Evolutionary conservation across 2,797 vertebrate genomes (phyloP).

Genomic region (Lagodon rhomboides): DNA sequence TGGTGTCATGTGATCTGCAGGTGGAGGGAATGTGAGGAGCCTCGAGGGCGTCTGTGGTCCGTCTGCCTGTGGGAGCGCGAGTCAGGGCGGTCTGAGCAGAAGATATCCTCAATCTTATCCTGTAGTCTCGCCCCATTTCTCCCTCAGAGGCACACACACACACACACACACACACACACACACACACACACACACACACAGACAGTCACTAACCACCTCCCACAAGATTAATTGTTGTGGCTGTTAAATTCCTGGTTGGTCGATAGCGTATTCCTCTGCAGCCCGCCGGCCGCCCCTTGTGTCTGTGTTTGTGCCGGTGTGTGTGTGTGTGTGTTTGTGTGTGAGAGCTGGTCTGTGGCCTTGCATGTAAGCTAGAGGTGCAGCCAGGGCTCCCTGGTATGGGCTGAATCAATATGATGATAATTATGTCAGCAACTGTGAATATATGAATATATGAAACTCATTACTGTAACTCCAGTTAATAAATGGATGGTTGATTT

Average conservation of each 20-base stretch:
- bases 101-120: slow-evolving; percentile 32
- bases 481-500: background rate
- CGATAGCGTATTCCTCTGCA: slow-evolving; percentile 68
- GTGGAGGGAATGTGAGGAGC: slow-evolving; percentile 52
- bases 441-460: background rate
- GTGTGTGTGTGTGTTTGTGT: slow-evolving; percentile 1
- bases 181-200: slow-evolving; percentile 19
- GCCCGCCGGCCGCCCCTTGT: slow-evolving; percentile 32
- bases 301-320: slow-evolving; percentile 16
- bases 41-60: background rate
- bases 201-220: slow-evolving; percentile 26
- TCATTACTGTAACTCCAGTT: background rate
- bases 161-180: slow-evolving; percentile 25
- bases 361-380: slow-evolving; percentile 20
- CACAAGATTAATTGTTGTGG: slow-evolving; percentile 76
- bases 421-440: background rate
- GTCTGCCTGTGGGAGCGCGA: background rate
- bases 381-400: background rate
- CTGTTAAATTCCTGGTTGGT: slow-evolving; percentile 69
- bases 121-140: slow-evolving; percentile 49
- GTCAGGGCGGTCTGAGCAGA: slow-evolving; percentile 5
- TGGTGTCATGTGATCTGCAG: slow-evolving; percentile 55
- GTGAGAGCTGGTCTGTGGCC: slow-evolving; percentile 35
- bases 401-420: background rate
- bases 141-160: slow-evolving; percentile 41